phyloP scores from a whole-genome alignment of 2,888 invertebrate species.

The Lithophane socia region DNA sequence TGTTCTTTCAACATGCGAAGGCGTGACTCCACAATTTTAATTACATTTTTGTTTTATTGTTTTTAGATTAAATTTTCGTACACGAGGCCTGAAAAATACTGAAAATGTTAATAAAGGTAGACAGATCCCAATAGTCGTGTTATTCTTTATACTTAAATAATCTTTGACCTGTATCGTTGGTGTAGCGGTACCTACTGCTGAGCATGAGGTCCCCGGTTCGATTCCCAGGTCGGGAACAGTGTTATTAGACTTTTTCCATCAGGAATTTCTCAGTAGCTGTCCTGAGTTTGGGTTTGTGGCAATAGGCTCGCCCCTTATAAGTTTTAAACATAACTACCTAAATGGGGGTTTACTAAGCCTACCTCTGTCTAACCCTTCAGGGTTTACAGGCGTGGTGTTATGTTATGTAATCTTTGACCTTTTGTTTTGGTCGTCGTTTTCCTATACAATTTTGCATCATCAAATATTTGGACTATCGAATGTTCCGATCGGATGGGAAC shows the following conservation, averaged over 20 bases:
- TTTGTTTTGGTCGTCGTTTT: background rate
- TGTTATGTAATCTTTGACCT: no score
- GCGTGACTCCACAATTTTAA: slow-evolving; percentile 56
- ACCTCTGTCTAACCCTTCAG: no score
- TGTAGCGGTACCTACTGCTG: no score
- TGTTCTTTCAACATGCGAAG: slow-evolving; percentile 53
- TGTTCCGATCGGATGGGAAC: slow-evolving; percentile 19
- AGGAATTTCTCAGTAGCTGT: no score
- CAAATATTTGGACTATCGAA: slow-evolving; percentile 28
- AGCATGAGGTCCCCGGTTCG: no score
- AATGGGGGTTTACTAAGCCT: no score
- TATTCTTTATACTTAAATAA: background rate
- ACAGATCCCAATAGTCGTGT: background rate
- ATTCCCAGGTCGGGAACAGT: no score
- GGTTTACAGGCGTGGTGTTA: no score
- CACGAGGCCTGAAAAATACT: slow-evolving; percentile 1
- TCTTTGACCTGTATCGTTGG: background rate
- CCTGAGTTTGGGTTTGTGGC: no score
- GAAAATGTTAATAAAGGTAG: background rate
- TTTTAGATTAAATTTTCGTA: slow-evolving; percentile 61
- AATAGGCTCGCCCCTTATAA: no score
- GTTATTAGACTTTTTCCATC: no score
- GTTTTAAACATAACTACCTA: no score
- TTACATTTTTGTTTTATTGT: slow-evolving; percentile 65
- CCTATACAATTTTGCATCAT: slow-evolving; percentile 3